Conservation (phyloP, 2,888 invertebrate genomes). For the Cheilosia vernalis region DNA sequence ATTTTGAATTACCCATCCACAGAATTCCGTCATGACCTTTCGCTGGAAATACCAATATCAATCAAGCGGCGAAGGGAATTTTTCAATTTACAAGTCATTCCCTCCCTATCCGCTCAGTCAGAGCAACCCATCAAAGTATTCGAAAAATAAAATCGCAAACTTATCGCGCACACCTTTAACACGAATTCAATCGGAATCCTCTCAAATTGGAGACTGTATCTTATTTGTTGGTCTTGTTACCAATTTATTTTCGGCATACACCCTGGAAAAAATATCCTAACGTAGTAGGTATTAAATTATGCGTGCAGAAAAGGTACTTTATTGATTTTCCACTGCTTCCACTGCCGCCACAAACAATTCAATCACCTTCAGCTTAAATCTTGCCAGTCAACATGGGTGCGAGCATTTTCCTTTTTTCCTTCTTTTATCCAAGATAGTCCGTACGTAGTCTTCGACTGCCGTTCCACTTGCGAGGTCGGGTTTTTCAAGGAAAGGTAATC, state of each 20-base stretch:
- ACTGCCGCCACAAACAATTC: slow-evolving; percentile 24
- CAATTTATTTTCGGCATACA: slow-evolving; percentile 39
- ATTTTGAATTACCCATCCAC: not conserved
- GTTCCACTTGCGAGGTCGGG: slow-evolving; percentile 23
- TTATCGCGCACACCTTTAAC: not conserved
- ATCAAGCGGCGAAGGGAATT: not conserved
- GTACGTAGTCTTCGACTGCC: not conserved
- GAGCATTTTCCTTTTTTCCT: no score
- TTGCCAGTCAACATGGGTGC: slow-evolving; percentile 30
- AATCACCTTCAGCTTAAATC: slow-evolving; percentile 68
- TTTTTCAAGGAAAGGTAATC: slow-evolving; percentile 65
- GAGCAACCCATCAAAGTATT: not conserved
- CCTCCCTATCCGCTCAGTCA: not conserved
- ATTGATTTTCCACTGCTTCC: slow-evolving; percentile 47
- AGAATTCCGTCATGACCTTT: not conserved
- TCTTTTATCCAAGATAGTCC: not conserved
- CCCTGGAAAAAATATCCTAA: slow-evolving; percentile 26
- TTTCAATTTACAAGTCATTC: not conserved
- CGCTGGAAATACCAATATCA: not conserved
- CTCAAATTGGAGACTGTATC: slow-evolving; percentile 19
- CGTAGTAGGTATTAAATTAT: not conserved
- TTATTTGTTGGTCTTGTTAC: slow-evolving; percentile 27
- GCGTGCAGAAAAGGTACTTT: slow-evolving; percentile 8
- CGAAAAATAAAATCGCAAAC: not conserved
- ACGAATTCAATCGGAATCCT: not conserved